Base-by-base conservation (phyloP, 2,888 invertebrate genomes). In the Rhingia campestris region DNA sequence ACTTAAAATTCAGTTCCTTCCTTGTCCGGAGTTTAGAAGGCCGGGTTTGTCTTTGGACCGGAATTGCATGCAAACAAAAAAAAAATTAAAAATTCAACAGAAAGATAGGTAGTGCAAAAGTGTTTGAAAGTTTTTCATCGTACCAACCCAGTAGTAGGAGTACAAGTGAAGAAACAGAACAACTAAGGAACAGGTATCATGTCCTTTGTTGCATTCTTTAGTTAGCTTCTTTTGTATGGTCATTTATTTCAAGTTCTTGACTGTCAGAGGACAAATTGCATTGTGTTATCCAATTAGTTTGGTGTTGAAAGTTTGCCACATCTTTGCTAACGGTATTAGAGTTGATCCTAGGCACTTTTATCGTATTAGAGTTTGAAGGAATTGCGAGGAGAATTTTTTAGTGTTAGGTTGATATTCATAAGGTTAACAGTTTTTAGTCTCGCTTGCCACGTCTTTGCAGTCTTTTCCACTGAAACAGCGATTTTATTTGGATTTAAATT, bases 221-320 rank as follows among this genome's bases (percentile, higher is more conserved):
- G 7, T 66, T 32, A 32, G 22, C 6, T 14, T 12, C 39, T 58
- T 14, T 30, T 22, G 49, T 37, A 47, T 49, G 49, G 67, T 37
- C 69, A 75, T 47, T 64, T 54, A 32, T 33, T 2, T 43, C 32
- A 39, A 7, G 59, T 53, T 54, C 10, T 9, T 39, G 49, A 14
- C 49, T 45, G 51, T 63, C 7, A 35, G 22, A 45, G 69, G 75
- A 74, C 74, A 69, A 69, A 75, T 75, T 69, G 61, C 22, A 75
- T 69, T 81, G 69, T 64, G 58, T 64, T 74, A 70, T 64, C 69
- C 75, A 81, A 70, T 81, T 81, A 64, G 63, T 49, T 69, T 45
- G 64, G 69, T 81, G 81, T 70, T 14, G 37, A 59, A 75, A 70
- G 75, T 69, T 80, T 67, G 37, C 37, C 66, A 43, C 59, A 59